Evolutionary conservation across 2,888 invertebrate species (phyloP), one percentile per base, ranked within the genome.

Genomic region (Brenthis daphne): DNA sequence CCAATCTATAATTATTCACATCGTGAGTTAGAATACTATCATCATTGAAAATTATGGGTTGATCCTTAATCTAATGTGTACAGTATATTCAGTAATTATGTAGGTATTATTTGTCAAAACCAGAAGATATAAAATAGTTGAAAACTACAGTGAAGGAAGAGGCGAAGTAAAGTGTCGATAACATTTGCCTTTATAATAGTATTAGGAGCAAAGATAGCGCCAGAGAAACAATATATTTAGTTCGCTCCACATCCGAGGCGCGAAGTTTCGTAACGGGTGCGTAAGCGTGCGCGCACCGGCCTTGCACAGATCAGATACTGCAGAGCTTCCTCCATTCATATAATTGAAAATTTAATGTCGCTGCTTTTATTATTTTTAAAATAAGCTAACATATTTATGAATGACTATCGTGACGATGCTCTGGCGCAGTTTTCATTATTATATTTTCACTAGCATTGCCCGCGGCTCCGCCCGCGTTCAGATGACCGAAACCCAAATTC

Each of bases 171-270:
- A 37, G 12, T 16, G 6, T n/a, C 11, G 5, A 43, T 57, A 12
- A 37, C 12, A 33, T n/a, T 33, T 33, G 33, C n/a, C 12, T 56
- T 13, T 37, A 16, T 33, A n/a, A 37, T 43, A 47, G 57, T 13
- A 43, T 6, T 13, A 58, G 14, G 50, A 50, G 50, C 48, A 48
- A 50, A 60, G 29, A 48, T n/a, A 48, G 11, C 48, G n/a, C 48
- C n/a, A 60, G 29, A 60, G 14, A 60, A 50, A 65, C 69, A 65
- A 71, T 87, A 90, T 83, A 85, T 85, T 84, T 90, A 90, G 88
- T 82, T 72, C 82, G 90, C 73, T 87, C 90, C 75, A 89, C 88
- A 88, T 90, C 83, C 75, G 79, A 83, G 24, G 48, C 73, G 70
- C 69, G 43, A 69, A 72, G 83, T 89, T 88, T 90, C 86, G 87